Base-by-base conservation (phyloP, 2,797 vertebrate genomes). In the Heterohyrax brucei region DNA sequence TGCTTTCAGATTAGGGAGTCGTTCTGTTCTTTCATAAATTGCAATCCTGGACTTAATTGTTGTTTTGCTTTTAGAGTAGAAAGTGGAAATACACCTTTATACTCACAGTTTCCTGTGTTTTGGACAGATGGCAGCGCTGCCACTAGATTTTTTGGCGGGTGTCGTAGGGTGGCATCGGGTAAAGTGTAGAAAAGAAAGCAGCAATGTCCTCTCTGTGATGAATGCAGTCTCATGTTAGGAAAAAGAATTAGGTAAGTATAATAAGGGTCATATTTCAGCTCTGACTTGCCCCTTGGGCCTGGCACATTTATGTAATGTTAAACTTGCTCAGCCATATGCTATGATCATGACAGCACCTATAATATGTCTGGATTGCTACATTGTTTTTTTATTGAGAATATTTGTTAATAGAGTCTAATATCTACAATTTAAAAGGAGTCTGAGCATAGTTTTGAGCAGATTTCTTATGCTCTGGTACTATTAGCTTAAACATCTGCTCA, bases 11-110 rank as follows among this genome's bases (percentile, higher is more conserved):
- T 64, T 46, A 85, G 79, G 50, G 4, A 22, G 73, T 14, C 39
- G 4, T 39, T 95, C 16, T 50, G 18, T 72, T 70, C 4, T 83
- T 90, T 95, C 46, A 81, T 39, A 80, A 87, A 66, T 26, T 82
- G 46, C 10, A 56, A 53, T 9, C 8, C 12, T 79, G 13, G 28
- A 53, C 64, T 21, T 75, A 9, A 68, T 33, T 53, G 79, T 39
- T 89, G 50, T 13, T 91, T 33, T 83, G 21, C 85, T 53, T 73
- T 95, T 26, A 84, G 70, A 64, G 7, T 13, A 14, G 22, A 7
- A 70, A 21, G 22, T 75, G 24, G 12, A 79, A 64, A 85, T 73
- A 28, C 0, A 61, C 21, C 12, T 90, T 93, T 70, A 53, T 4
- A 30, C 1, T 22, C 68, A 81, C 2, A 79, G n/a, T 5, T 92